These are phyloP conservation scores for Vesta saturnalis DNA, from an alignment of 2,888 invertebrate species.

Conservation along the genomic window DNA sequence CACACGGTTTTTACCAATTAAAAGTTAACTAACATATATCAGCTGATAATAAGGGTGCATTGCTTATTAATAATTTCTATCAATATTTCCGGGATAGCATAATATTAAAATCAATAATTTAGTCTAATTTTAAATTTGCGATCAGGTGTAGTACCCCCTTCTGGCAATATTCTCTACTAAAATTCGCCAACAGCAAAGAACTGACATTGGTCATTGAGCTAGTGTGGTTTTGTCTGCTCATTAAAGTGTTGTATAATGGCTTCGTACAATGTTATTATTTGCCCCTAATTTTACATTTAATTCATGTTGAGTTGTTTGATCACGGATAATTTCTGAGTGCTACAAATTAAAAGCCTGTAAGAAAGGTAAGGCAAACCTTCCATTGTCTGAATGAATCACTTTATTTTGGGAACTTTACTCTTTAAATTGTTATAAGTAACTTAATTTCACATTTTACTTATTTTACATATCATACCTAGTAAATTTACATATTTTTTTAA, in stretches of 20 bases:
- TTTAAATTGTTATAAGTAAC: background rate
- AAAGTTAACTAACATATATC: too few relatives aligned
- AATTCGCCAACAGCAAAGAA: slow-evolving; percentile 40
- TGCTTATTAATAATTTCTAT: too few relatives aligned
- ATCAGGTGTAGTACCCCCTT: slow-evolving; percentile 21
- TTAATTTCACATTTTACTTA: too few relatives aligned
- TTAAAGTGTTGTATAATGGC: slow-evolving; percentile 56
- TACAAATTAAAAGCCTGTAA: background rate
- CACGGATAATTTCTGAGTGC: background rate
- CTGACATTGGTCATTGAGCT: slow-evolving; percentile 32
- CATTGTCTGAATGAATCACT: background rate
- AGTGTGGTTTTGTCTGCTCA: slow-evolving; percentile 46
- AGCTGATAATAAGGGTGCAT: too few relatives aligned
- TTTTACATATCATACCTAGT: too few relatives aligned
- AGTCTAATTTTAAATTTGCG: background rate
- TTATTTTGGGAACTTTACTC: slow-evolving; percentile 7
- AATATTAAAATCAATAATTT: background rate
- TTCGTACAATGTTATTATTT: slow-evolving; percentile 55
- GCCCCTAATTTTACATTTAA: slow-evolving; percentile 42
- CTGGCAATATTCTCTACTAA: slow-evolving; percentile 29
- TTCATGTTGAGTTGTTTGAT: slow-evolving; percentile 1
- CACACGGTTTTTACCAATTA: too few relatives aligned
- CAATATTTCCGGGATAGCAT: too few relatives aligned
- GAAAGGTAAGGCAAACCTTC: background rate
- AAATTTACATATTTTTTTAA: too few relatives aligned